phyloP scores from a whole-genome alignment of 2,113 vertebrate species.

The Prunella himalayana region DNA sequence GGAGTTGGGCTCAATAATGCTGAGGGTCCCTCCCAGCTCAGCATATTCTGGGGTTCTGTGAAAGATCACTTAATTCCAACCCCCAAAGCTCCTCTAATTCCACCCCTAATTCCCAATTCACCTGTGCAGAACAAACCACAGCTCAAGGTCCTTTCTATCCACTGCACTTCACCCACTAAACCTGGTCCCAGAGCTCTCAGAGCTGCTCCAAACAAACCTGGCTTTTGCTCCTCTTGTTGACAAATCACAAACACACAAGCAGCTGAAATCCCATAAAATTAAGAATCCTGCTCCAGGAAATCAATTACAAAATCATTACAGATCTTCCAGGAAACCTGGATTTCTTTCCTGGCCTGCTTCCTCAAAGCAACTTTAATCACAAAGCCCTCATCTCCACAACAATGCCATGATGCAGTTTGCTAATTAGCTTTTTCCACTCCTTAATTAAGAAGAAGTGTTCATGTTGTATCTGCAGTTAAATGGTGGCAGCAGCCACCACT shows the following conservation, averaged over 20 bases:
- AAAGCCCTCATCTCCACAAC: not conserved
- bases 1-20: not conserved
- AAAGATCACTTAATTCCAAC: rapidly evolving
- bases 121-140: rapidly evolving
- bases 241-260: not conserved
- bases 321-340: not conserved
- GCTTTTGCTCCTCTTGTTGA: not conserved
- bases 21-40: not conserved
- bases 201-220: not conserved
- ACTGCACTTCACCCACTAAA: not conserved
- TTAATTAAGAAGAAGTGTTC: not conserved
- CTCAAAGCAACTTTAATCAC: not conserved
- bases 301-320: not conserved
- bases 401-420: not conserved
- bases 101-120: not conserved
- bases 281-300: not conserved
- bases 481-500: not conserved
- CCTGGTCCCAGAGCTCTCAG: not conserved
- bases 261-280: not conserved
- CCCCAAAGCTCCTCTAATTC: not conserved
- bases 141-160: not conserved
- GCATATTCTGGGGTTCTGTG: rapidly evolving
- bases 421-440: not conserved
- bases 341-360: not conserved
- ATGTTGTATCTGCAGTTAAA: not conserved